Conservation (phyloP, 2,797 vertebrate genomes). For the Crypturellus tataupa region DNA sequence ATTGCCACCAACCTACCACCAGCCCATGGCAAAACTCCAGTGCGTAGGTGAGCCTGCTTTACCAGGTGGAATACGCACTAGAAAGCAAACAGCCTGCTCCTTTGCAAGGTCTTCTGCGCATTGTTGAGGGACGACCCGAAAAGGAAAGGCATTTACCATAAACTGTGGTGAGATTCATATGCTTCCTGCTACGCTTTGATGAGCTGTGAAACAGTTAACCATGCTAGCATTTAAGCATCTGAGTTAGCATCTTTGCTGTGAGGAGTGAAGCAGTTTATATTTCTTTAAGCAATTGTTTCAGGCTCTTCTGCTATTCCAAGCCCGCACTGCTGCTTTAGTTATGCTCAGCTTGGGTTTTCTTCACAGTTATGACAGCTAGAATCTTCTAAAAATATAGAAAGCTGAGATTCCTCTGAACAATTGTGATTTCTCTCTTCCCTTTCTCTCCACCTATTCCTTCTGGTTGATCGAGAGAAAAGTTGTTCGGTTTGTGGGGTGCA, state of each 20-base stretch:
- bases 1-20: background rate
- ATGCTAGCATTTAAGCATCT: background rate
- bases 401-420: constrained; percentile 24
- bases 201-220: constrained; percentile 51
- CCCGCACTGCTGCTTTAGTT: background rate
- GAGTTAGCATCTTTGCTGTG: constrained; percentile 48
- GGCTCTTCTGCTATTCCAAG: constrained; percentile 61
- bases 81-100: background rate
- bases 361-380: constrained; percentile 67
- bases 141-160: background rate
- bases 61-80: background rate
- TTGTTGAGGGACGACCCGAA: accelerated
- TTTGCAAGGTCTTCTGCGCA: background rate
- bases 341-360: constrained; percentile 65
- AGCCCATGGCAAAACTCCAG: background rate
- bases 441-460: background rate
- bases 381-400: constrained; percentile 56
- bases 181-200: background rate
- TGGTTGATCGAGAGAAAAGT: background rate
- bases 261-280: constrained; percentile 51
- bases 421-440: constrained; percentile 6
- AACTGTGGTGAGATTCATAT: background rate
- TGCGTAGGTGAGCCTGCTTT: background rate
- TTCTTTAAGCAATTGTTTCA: constrained; percentile 64
- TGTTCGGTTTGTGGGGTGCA: background rate